Conservation (phyloP, 1,140 invertebrate species). For the Rhopalosiphum padi region DNA sequence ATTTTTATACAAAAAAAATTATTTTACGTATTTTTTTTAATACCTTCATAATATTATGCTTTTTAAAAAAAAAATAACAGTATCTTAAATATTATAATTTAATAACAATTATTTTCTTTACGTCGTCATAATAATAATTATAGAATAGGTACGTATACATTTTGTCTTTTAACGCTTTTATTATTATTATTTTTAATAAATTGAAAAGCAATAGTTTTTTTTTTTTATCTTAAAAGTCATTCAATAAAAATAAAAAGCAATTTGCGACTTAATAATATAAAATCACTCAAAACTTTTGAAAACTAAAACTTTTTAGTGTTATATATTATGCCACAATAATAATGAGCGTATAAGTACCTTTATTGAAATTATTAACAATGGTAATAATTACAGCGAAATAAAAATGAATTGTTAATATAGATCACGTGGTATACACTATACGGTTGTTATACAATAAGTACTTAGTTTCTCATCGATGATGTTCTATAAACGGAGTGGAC, state of each 20-base stretch:
- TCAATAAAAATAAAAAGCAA: background rate
- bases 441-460: background rate
- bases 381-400: background rate
- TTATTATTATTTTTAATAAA: background rate
- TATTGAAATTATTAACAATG: background rate
- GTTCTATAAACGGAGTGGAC: too few relatives aligned
- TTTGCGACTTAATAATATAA: background rate
- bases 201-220: slow-evolving; percentile 16
- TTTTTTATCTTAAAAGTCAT: background rate
- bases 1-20: too few relatives aligned
- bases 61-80: too few relatives aligned
- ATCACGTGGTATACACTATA: background rate
- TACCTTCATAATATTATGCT: too few relatives aligned
- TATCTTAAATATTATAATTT: background rate
- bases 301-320: background rate
- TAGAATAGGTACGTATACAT: background rate
- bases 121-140: background rate
- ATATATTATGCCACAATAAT: background rate
- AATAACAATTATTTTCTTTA: background rate
- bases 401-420: background rate
- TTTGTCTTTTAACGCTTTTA: background rate
- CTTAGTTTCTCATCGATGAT: background rate
- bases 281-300: background rate
- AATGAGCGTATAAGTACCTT: background rate
- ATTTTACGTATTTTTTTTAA: too few relatives aligned